Percentiles rank a stretch among this genome's conserved stretches.
phyloP scores from a whole-genome alignment of 2,888 invertebrate genomes.

The Leptinotarsa peninsularis region DNA sequence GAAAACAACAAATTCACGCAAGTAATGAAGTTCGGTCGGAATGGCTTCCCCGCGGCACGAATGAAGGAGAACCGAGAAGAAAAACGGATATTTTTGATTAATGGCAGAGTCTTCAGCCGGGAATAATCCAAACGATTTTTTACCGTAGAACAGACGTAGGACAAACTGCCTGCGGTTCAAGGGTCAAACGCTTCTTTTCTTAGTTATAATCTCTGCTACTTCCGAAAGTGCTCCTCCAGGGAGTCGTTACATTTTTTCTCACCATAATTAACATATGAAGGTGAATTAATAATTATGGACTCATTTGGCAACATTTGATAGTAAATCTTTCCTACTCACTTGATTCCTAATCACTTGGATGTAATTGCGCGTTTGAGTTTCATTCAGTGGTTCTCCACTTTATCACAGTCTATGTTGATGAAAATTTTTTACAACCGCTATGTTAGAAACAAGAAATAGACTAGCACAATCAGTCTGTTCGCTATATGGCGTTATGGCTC shows the following conservation, averaged over 20 bases:
- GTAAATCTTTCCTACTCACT: too few relatives aligned
- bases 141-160: constrained; percentile 51
- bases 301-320: neutral
- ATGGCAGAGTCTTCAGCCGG: constrained; percentile 53
- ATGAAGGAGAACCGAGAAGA: constrained; percentile 19
- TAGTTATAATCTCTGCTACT: constrained; percentile 47
- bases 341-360: too few relatives aligned
- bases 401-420: too few relatives aligned
- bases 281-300: neutral
- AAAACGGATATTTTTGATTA: constrained; percentile 53
- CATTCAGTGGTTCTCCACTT: too few relatives aligned
- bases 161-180: constrained; percentile 58
- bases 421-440: too few relatives aligned
- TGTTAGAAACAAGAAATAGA: too few relatives aligned
- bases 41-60: neutral
- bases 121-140: constrained; percentile 59
- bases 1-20: neutral
- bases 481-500: too few relatives aligned
- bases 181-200: constrained; percentile 54
- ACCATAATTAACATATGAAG: constrained; percentile 12
- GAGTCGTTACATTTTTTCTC: constrained; percentile 26
- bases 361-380: too few relatives aligned
- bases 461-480: too few relatives aligned
- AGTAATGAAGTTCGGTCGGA: constrained; percentile 13
- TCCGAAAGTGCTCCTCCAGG: constrained; percentile 31